Percentiles rank a stretch among this genome's conserved stretches.
Evolutionary conservation across 1,140 invertebrate species (phyloP).

Genomic region (Ganaspis sp.): DNA sequence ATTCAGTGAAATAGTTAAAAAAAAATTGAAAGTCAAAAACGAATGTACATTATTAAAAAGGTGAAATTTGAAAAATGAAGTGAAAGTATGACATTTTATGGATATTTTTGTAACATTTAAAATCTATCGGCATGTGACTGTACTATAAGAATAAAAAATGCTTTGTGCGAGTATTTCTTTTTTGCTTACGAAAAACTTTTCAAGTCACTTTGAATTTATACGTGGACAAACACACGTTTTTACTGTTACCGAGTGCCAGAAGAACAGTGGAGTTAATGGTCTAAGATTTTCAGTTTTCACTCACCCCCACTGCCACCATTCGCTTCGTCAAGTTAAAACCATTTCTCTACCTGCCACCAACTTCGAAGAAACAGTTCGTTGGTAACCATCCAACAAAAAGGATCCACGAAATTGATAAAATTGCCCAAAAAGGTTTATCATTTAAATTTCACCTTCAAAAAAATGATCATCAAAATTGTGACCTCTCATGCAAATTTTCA

Average conservation of each 20-base stretch:
- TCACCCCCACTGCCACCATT: constrained; percentile 44
- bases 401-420: constrained; percentile 35
- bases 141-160: background rate
- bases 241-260: constrained; percentile 1
- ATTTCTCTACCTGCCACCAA: constrained; percentile 65
- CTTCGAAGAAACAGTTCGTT: constrained; percentile 58
- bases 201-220: constrained; percentile 33
- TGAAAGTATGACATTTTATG: too few relatives aligned
- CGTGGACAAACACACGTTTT: constrained; percentile 18
- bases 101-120: too few relatives aligned
- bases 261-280: constrained; percentile 35
- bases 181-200: background rate
- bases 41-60: too few relatives aligned
- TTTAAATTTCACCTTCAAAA: too few relatives aligned
- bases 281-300: constrained; percentile 38
- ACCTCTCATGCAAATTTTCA: background rate
- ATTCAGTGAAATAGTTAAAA: too few relatives aligned
- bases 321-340: constrained; percentile 45
- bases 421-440: background rate
- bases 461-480: constrained; percentile 21
- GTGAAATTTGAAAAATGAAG: too few relatives aligned
- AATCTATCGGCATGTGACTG: background rate
- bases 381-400: constrained; percentile 53
- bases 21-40: too few relatives aligned
- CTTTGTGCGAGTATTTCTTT: background rate